phyloP scores from a whole-genome alignment of 2,888 invertebrate genomes.

The Anthoptus insignis region DNA sequence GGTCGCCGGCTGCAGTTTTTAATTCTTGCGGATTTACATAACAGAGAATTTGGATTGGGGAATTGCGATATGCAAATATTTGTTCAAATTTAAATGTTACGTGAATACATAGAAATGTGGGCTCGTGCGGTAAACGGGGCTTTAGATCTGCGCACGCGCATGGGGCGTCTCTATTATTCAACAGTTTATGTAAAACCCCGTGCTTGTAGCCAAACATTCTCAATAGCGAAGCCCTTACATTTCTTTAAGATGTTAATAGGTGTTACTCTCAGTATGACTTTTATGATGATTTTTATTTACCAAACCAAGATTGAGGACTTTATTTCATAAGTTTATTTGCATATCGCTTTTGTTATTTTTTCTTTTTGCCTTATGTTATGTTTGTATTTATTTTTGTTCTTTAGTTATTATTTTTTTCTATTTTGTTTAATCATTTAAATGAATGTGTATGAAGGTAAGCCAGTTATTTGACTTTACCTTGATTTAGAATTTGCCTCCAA shows the following conservation, averaged over 20 bases:
- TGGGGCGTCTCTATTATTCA: conserved; percentile 69
- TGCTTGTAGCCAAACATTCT: conserved; percentile 54
- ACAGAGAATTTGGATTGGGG: conserved; percentile 76
- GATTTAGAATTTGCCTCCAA: conserved; percentile 79
- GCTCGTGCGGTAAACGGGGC: conserved; percentile 59
- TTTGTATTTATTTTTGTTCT: conserved; percentile 86
- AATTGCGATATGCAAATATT: conserved; percentile 86
- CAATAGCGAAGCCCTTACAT: conserved; percentile 51
- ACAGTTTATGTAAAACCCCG: conserved; percentile 72
- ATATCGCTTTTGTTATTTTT: conserved; percentile 76
- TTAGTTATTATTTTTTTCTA: conserved; percentile 73
- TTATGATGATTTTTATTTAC: conserved; percentile 66
- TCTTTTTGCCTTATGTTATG: conserved; percentile 76
- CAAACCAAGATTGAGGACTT: conserved; percentile 36
- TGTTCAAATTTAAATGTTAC: conserved; percentile 74
- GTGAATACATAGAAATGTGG: conserved; percentile 58
- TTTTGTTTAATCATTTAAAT: conserved; percentile 73
- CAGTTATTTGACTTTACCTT: conserved; percentile 62
- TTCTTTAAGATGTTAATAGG: conserved; percentile 80
- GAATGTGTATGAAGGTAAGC: conserved; percentile 60
- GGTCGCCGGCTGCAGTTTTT: conserved; percentile 80
- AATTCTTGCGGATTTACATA: conserved; percentile 80
- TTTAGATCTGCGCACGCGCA: conserved; percentile 71
- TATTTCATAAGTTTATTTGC: conserved; percentile 68
- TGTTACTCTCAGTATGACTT: conserved; percentile 53